Conservation (phyloP, 2,113 vertebrate species). For the Python bivittatus region DNA sequence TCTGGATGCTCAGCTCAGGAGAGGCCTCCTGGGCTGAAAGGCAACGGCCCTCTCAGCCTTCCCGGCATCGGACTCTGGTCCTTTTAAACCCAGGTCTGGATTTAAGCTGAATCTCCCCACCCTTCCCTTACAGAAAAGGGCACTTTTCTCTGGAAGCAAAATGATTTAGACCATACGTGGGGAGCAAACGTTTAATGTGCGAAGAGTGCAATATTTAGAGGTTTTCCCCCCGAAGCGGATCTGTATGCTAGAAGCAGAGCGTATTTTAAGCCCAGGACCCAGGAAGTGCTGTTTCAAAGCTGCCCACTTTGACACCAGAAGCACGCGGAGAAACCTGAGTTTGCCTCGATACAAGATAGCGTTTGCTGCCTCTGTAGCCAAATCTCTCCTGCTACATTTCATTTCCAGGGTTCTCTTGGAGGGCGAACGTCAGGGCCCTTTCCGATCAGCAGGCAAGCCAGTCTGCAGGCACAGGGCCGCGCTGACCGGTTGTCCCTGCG, state of each 20-base stretch:
- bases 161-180: too few species aligned
- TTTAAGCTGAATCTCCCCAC: background rate
- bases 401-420: background rate
- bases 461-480: too few species aligned
- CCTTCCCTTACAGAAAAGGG: background rate
- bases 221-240: background rate
- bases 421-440: background rate
- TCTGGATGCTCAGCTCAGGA: accelerated
- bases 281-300: background rate
- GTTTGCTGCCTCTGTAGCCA: background rate
- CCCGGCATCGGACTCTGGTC: background rate
- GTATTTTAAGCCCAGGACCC: too few species aligned
- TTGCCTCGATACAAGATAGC: background rate
- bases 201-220: accelerated
- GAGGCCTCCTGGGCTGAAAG: background rate
- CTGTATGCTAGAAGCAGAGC: background rate
- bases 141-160: background rate
- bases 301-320: background rate
- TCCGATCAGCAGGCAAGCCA: background rate
- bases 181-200: too few species aligned
- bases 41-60: accelerated
- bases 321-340: background rate
- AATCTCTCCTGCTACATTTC: background rate
- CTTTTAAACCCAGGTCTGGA: background rate
- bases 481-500: too few species aligned